Evolutionary conservation across 2,113 vertebrate species (phyloP), one percentile per base, ranked within the genome.

Genomic region (Dendrocopos noguchii): DNA sequence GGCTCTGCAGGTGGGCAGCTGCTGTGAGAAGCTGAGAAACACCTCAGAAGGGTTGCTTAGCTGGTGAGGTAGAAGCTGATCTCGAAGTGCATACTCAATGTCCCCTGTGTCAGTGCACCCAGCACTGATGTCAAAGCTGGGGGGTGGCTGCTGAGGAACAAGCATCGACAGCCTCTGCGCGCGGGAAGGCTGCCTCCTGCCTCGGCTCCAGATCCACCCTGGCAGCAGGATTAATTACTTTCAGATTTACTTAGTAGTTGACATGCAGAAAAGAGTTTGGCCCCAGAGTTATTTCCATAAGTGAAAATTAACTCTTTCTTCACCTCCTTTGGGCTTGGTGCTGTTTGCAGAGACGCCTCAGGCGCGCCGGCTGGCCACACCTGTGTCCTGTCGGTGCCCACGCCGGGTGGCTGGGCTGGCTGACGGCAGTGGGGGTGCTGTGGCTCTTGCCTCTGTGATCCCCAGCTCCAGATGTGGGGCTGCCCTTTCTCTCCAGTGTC

Each of bases 321-420:
- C 39, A 42, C 24, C 27, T 56, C 46, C 10, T 31, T 33, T 11
- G 82, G 10, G 18, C 55, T 90, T 60, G 79, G 9, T 46, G n/a
- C 91, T 22, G 4, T 42, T 42, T 87, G 56, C 3, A 57, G 15
- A 22, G 52, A 1, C 6, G 1, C 22, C 20, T 66, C 8, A 2
- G 0, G 14, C 3, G 1, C 47, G 15, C 20, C 80, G 42, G 65
- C 11, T 18, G 24, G 68, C 28, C 7, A 3, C 17, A 0, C 0
- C 2, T 9, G 2, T 27, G 31, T 56, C 17, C 68, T 0, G 0
- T 31, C 2, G 1, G 18, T 0, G 2, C 18, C 59, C 1, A 2
- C 24, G 39, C 13, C 7, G 12, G 33, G 59, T 14, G 25, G 14
- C 60, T 10, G 3, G 53, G 3, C 10, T 6, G 29, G 50, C 50